Evolutionary conservation across 2,113 vertebrate genomes (phyloP).

Genomic region (Scomber japonicus): DNA sequence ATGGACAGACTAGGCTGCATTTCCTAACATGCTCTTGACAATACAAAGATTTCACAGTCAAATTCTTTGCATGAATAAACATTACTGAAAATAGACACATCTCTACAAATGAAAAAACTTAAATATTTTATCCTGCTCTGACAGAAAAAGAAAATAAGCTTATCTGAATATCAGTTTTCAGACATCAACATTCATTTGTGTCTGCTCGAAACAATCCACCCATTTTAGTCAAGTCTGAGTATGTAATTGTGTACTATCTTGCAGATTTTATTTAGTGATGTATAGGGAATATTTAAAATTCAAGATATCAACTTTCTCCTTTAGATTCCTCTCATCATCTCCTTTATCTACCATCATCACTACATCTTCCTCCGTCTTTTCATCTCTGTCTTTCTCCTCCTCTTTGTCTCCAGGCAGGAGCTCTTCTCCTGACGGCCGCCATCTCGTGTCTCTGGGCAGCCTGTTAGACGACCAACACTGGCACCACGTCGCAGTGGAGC

Average conservation of each 20-base stretch:
- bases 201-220: too few species aligned
- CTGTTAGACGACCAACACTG: slow-evolving; percentile 97
- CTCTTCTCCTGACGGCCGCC: slow-evolving; percentile 71
- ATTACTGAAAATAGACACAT: neutral
- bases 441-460: slow-evolving; percentile 88
- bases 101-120: too few species aligned
- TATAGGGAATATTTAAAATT: neutral
- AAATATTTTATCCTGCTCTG: too few species aligned
- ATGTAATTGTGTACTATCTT: too few species aligned
- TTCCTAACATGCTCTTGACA: neutral
- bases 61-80: neutral
- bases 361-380: neutral
- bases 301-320: neutral
- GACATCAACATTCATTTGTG: too few species aligned
- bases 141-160: too few species aligned
- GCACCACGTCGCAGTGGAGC: slow-evolving; percentile 90
- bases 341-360: neutral
- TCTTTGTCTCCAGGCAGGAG: slow-evolving; percentile 34
- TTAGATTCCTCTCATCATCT: neutral
- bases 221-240: too few species aligned
- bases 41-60: neutral
- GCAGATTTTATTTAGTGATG: too few species aligned
- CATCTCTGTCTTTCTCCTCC: neutral
- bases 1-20: neutral
- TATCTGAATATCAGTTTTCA: too few species aligned